Evolutionary conservation across 53 echinoderm and acorn worm species (phyloP), one percentile per base, ranked within the genome.

Genomic region (Patiria pectinifera): DNA sequence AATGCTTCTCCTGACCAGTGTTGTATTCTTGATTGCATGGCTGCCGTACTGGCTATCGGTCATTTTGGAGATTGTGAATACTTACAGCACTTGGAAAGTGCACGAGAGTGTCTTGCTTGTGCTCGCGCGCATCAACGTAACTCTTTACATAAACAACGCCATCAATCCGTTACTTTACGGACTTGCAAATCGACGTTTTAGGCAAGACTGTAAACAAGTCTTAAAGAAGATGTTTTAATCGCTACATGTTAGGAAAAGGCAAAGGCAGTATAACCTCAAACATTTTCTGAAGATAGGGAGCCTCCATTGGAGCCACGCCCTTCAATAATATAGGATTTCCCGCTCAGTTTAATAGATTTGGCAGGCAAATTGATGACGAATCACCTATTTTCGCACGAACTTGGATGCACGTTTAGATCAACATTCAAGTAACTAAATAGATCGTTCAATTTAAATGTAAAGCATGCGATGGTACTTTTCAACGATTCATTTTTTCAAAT

Each of bases 101-200:
- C 59, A 44, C 35, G 45, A 62, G n/a, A 62, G 11, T 16, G 62
- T 63, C 45, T 0, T 63, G 8, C 13, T 2, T 43, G 62, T 66
- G 43, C 19, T 84, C 19, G 8, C 5, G 4, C 18, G 23, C 22
- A 19, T 63, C 0, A 35, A 63, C 63, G 26, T 13, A 2, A 6
- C 11, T 43, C 84, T 84, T 21, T 89, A 88, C 48, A 19, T 94
- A 19, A 94, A 94, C 62, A 87, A 92, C 78, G 92, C 92, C 6
- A 76, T 92, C 15, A 94, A 94, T 62, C 94, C 94, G 0, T 83
- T 94, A 71, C 75, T 94, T 25, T 94, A 94, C 61, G 92, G 94
- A 16, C 71, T 94, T 21, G 92, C 89, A 58, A 94, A 92, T 26
- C 83, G 85, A 45, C 92, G 91, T 4, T 94, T 94, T 62, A 61